Evolutionary conservation across 1,140 invertebrate genomes (phyloP).

Genomic region (Aricia agestis): DNA sequence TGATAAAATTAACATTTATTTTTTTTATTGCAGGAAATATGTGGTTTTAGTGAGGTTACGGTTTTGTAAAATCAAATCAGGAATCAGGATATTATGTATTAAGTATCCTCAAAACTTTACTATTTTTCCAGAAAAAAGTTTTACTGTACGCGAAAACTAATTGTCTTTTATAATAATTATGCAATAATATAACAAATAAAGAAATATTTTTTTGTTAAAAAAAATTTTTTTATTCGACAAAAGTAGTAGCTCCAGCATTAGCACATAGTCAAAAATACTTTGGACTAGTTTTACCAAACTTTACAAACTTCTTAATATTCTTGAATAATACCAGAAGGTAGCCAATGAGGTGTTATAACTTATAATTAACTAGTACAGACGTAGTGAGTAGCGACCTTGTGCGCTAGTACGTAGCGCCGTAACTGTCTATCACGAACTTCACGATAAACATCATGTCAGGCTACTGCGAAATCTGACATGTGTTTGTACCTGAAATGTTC

Average conservation of each 20-base stretch:
- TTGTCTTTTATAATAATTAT: too few species aligned
- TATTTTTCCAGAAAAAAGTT: too few species aligned
- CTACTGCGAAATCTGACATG: background rate
- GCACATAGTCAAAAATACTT: background rate
- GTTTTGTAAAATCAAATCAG: too few species aligned
- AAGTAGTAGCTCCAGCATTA: too few species aligned
- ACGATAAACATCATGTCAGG: background rate
- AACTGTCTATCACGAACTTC: slow-evolving; percentile 1
- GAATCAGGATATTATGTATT: too few species aligned
- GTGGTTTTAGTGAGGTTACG: too few species aligned
- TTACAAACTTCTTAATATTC: background rate
- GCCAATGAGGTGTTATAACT: slow-evolving; percentile 1
- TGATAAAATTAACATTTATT: too few species aligned
- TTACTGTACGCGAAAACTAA: too few species aligned
- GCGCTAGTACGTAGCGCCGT: background rate
- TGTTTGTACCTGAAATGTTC: background rate
- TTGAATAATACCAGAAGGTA: slow-evolving; percentile 10
- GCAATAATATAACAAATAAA: too few species aligned
- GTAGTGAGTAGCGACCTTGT: background rate
- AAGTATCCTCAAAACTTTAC: too few species aligned
- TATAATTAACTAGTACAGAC: slow-evolving; percentile 9
- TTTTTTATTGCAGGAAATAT: background rate
- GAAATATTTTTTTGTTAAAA: too few species aligned
- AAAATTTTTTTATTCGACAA: too few species aligned
- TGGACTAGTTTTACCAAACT: background rate